phyloP scores from a whole-genome alignment of 2,888 invertebrate genomes.

The Barypeithes pellucidus region DNA sequence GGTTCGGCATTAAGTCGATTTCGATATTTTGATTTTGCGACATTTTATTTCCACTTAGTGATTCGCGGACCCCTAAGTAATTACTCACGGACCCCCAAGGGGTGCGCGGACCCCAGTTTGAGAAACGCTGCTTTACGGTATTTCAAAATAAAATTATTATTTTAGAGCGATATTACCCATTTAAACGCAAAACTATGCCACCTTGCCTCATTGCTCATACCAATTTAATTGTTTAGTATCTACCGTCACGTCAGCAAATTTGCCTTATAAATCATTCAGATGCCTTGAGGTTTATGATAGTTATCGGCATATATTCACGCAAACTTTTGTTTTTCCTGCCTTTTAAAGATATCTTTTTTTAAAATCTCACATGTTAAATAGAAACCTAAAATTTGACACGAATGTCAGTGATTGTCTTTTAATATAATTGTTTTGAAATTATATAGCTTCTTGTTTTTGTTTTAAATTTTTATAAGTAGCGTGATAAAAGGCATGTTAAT shows the following conservation, averaged over 20 bases:
- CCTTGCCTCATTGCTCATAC: constrained; percentile 32
- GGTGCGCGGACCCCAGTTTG: too few species aligned
- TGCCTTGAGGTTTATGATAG: constrained; percentile 56
- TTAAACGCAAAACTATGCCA: constrained; percentile 33
- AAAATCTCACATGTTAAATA: constrained; percentile 50
- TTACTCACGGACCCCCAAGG: too few species aligned
- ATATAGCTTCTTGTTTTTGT: constrained; percentile 15
- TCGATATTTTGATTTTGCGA: too few species aligned
- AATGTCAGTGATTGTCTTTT: constrained; percentile 43
- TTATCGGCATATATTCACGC: constrained; percentile 52
- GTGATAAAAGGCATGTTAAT: constrained; percentile 1
- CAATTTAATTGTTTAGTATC: constrained; percentile 45
- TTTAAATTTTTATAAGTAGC: constrained; percentile 3
- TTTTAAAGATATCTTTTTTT: constrained; percentile 42
- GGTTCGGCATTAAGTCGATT: too few species aligned
- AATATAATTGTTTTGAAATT: constrained; percentile 29
- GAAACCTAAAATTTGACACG: constrained; percentile 46
- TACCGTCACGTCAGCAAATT: constrained; percentile 53
- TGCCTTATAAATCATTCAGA: constrained; percentile 58
- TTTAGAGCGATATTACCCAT: background rate
- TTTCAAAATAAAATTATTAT: background rate
- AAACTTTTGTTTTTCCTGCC: constrained; percentile 49
- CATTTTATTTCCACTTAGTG: too few species aligned
- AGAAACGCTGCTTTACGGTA: too few species aligned
- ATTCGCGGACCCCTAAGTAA: too few species aligned